Base-by-base conservation (phyloP, 2,888 invertebrate genomes). In the Nymphalis polychloros region DNA sequence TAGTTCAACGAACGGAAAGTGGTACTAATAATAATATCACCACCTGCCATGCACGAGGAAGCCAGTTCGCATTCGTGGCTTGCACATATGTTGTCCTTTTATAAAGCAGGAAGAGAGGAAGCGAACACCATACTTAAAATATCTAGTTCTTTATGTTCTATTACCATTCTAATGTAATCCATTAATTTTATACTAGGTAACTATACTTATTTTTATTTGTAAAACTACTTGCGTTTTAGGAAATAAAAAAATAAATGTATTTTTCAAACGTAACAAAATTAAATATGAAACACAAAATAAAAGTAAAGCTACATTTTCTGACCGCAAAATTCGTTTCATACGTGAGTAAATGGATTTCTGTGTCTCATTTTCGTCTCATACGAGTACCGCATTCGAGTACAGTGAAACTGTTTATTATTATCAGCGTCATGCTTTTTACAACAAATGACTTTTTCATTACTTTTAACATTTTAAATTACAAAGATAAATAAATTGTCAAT, bases 1-100 rank as follows among this genome's bases (percentile, higher is more conserved):
- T 85, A 78, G 91, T 90, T 92, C 91, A 90, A 81, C 83, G 91
- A 87, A 90, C 92, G 81, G 87, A 88, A 89, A 87, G 87, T 87
- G 86, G 84, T 84, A 79, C 82, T 85, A 89, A 89, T 89, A 89
- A 90, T 90, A 90, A 88, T 87, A 80, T 79, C 79, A 80, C 84
- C 89, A 90, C 87, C 86, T 88, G 88, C 82, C 84, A 76, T 77
- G 77, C 81, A 83, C 82, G 84, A 77, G 87, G 87, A 87, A 87
- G 86, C 83, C 78, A 72, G 75, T 75, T 75, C 79, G 79, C 75
- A 71, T 70, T 72, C 64, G 65, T 75, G 76, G 72, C 70, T 73
- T 75, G 80, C 85, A 78, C 81, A 82, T n/a, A 55, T 75, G 80
- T 77, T 73, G 77, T 81, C 85, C 84, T 84, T 83, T 68, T 71